These are phyloP conservation scores for rabbit (Oryctolagus cuniculus) DNA, from an alignment of 2,113 vertebrate species.

Conservation along the genomic window mOryCun1.1 NC_091434.1:96073001-96073500, in stretches of 20 bases:
- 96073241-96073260: background rate
- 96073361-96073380: conserved; percentile 4
- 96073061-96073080: background rate
- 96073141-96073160: background rate
- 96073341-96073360: conserved; percentile 21
- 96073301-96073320: background rate
- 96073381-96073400: conserved; percentile 7
- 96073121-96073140: background rate
- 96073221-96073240: conserved; percentile 33
- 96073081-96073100: background rate
- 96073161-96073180: background rate
- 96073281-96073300: background rate
- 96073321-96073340: background rate
- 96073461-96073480: background rate
- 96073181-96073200: background rate
- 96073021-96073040: conserved; percentile 50
- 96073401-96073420: background rate
- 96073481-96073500: background rate
- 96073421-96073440: background rate
- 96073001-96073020: background rate
- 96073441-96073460: background rate
- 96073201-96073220: background rate
- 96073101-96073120: conserved; percentile 34
- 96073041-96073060: conserved; percentile 26
- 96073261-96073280: background rate